Evolutionary conservation across 2,888 invertebrate species (phyloP).

Genomic region (Lasioglossum lativentre): DNA sequence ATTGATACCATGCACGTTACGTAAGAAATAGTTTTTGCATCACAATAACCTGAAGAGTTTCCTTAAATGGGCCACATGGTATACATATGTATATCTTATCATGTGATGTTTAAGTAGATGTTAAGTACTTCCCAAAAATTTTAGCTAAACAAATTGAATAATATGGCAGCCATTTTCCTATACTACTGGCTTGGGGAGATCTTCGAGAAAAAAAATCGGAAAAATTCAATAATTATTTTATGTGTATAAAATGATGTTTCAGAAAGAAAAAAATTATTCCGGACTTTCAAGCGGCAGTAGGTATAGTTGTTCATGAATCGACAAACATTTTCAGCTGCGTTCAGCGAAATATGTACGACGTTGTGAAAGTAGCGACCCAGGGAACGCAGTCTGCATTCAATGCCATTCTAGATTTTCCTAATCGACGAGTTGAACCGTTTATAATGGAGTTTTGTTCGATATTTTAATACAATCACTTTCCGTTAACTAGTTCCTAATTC

Average conservation of each 20-base stretch:
- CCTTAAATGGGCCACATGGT: no score
- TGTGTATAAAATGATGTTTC: background rate
- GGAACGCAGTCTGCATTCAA: background rate
- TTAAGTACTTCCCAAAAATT: no score
- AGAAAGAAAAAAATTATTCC: background rate
- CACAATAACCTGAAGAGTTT: no score
- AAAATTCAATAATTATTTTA: background rate
- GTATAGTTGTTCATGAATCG: background rate
- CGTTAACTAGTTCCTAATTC: background rate
- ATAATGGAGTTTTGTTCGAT: background rate
- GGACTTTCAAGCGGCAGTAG: background rate
- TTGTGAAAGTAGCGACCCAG: background rate
- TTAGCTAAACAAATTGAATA: no score
- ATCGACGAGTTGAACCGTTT: background rate
- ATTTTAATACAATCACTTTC: background rate
- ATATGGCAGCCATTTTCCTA: no score
- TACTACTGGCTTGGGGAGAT: background rate
- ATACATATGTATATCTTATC: no score
- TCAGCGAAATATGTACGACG: background rate
- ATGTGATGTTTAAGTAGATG: no score
- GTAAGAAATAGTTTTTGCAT: no score
- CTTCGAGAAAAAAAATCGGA: no score
- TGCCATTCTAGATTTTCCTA: slow-evolving; percentile 5
- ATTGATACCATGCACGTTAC: no score
- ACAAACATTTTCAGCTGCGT: background rate